These are phyloP conservation scores for Strongylocentrotus purpuratus DNA, from an alignment of 35 echinoderm and acorn worm species.

Conservation along the genomic window DNA sequence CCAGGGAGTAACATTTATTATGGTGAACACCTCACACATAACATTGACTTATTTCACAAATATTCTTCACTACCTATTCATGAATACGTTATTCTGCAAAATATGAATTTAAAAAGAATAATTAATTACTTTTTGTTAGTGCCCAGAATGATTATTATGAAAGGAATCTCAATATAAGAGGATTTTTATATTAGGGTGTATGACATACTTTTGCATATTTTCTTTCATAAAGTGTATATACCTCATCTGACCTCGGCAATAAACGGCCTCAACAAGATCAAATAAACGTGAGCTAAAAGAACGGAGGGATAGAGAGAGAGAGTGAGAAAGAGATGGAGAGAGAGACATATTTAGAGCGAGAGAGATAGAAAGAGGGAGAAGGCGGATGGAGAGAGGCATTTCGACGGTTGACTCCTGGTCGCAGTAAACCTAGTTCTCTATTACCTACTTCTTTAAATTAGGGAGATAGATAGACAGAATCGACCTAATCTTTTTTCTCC, in stretches of 20 bases:
- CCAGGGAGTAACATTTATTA: too few species aligned
- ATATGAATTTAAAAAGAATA: too few species aligned
- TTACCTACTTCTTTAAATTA: not conserved
- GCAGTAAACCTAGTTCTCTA: not conserved
- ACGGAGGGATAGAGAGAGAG: not conserved
- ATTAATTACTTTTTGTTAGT: too few species aligned
- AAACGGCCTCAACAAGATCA: not conserved
- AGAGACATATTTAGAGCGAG: not conserved
- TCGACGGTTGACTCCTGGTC: not conserved
- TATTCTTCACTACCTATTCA: too few species aligned
- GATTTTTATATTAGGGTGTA: not conserved
- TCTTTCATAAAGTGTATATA: not conserved
- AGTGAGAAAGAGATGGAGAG: too few species aligned
- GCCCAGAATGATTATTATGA: too few species aligned
- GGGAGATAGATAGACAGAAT: slow-evolving; percentile 11
- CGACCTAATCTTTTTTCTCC: not conserved
- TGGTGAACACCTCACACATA: too few species aligned
- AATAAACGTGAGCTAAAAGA: not conserved
- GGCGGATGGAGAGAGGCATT: not conserved
- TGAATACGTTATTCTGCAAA: too few species aligned
- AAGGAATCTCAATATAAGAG: too few species aligned
- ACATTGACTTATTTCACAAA: too few species aligned
- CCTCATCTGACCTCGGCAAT: not conserved
- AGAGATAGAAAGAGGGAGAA: not conserved
- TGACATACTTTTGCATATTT: not conserved